Percentiles rank a stretch among this genome's conserved stretches.
phyloP scores from a whole-genome alignment of 2,888 invertebrate genomes.

The Ophraella communa region DNA sequence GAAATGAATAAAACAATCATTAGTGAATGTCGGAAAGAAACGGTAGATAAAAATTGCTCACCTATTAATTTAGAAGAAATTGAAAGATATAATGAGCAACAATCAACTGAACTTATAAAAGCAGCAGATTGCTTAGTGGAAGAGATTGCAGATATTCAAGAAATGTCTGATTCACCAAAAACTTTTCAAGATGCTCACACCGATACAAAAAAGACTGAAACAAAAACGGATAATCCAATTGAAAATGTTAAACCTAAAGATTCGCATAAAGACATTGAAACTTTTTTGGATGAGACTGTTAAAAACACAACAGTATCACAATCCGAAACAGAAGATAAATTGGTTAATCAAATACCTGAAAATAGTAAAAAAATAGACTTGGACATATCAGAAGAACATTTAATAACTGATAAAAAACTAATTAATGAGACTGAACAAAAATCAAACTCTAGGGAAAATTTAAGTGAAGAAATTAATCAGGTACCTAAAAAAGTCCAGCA shows the following conservation, averaged over 20 bases:
- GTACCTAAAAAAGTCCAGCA: not conserved
- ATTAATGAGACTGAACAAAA: conserved; percentile 20
- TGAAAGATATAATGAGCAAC: conserved; percentile 29
- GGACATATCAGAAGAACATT: conserved; percentile 6
- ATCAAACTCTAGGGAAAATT: conserved; percentile 5
- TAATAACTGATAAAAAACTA: not conserved
- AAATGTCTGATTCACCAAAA: conserved; percentile 13
- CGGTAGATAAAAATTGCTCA: conserved; percentile 48
- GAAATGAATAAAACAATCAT: conserved; percentile 32
- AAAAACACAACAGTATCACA: conserved; percentile 1
- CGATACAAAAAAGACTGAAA: conserved; percentile 11
- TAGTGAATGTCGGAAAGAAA: conserved; percentile 39
- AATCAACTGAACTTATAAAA: conserved; percentile 24
- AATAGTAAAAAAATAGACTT: not conserved
- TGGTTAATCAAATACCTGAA: not conserved
- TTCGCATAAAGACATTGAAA: conserved; percentile 25
- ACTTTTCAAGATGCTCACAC: conserved; percentile 39
- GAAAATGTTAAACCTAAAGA: conserved; percentile 12
- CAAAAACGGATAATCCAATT: conserved; percentile 5
- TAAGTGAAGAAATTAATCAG: not conserved
- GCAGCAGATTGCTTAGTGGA: conserved; percentile 21
- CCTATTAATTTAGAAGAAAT: conserved; percentile 45
- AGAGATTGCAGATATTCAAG: conserved; percentile 23
- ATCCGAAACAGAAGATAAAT: not conserved
- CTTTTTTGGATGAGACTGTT: conserved; percentile 13